A percentile compares a stretch with the other conserved stretches of the same genome.
phyloP scores from a whole-genome alignment of 2,797 vertebrate genomes.

The Falco columbarius region DNA sequence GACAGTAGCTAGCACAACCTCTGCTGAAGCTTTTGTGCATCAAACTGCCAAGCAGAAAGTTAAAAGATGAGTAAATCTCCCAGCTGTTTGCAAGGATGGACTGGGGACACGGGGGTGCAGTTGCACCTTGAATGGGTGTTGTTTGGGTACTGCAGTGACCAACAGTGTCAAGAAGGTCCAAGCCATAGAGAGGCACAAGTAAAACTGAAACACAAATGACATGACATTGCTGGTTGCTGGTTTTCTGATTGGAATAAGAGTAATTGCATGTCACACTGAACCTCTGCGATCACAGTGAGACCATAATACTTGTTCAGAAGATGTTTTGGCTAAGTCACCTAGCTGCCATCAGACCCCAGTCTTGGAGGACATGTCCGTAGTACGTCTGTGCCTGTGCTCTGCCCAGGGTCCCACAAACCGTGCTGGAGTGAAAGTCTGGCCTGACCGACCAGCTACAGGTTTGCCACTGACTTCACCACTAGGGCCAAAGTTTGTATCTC shows the following conservation, averaged over 20 bases:
- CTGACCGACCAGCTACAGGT: neutral
- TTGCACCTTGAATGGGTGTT: neutral
- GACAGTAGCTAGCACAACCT: neutral
- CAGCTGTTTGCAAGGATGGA: neutral
- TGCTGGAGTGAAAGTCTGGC: neutral
- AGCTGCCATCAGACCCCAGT: neutral
- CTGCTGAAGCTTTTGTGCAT: neutral
- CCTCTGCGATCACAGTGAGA: neutral
- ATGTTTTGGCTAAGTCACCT: neutral
- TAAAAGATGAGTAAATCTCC: neutral
- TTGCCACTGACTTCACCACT: neutral
- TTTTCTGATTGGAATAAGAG: neutral
- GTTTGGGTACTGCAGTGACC: rapidly evolving
- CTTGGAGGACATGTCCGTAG: neutral
- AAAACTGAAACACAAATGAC: neutral
- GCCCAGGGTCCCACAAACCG: neutral
- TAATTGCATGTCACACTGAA: neutral
- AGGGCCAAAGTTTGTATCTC: neutral
- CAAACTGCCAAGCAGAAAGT: neutral
- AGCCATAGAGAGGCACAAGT: neutral
- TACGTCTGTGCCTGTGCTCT: neutral
- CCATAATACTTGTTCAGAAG: neutral
- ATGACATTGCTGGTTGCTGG: neutral
- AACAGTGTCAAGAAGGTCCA: neutral
- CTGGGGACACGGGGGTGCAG: neutral